These are phyloP conservation scores for Drosophila equinoxialis DNA, from an alignment of 1,140 invertebrate species.

Conservation along the genomic window DNA sequence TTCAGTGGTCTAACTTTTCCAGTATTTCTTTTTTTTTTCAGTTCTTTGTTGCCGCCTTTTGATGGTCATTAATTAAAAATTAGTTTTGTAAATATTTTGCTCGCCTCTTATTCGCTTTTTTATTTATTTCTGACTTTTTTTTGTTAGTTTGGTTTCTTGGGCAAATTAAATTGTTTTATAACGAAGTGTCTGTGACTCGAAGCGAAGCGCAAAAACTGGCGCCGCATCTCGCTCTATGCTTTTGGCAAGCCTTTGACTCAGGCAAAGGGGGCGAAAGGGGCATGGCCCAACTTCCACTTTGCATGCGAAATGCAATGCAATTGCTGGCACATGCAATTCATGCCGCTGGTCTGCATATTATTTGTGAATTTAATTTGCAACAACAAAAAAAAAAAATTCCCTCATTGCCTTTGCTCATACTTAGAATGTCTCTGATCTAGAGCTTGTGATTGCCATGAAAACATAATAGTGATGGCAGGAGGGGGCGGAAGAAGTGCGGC, in stretches of 20 bases:
- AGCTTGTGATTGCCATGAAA: constrained; percentile 58
- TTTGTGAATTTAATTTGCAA: constrained; percentile 74
- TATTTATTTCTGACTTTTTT: constrained; percentile 2
- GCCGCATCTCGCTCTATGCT: constrained; percentile 27
- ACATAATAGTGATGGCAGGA: neutral
- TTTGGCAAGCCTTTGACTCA: neutral
- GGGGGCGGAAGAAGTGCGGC: neutral
- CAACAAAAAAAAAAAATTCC: neutral
- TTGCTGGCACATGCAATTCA: constrained; percentile 15
- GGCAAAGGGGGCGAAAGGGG: constrained; percentile 10
- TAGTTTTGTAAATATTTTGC: constrained; percentile 76
- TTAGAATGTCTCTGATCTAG: constrained; percentile 57
- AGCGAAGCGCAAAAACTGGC: constrained; percentile 71
- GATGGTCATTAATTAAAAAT: constrained; percentile 69
- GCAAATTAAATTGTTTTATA: constrained; percentile 77
- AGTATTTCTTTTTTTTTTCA: constrained; percentile 6
- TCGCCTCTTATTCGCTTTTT: constrained; percentile 41
- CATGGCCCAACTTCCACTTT: constrained; percentile 55
- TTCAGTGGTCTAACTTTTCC: constrained; percentile 8
- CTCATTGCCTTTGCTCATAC: constrained; percentile 1
- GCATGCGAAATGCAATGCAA: constrained; percentile 70
- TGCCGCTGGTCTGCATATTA: constrained; percentile 54
- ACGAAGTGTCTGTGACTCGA: constrained; percentile 74
- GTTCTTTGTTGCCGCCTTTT: constrained; percentile 18
- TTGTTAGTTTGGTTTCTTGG: constrained; percentile 31